Evolutionary conservation across 2,888 invertebrate genomes (phyloP).

Genomic region (Sympetrum striolatum): DNA sequence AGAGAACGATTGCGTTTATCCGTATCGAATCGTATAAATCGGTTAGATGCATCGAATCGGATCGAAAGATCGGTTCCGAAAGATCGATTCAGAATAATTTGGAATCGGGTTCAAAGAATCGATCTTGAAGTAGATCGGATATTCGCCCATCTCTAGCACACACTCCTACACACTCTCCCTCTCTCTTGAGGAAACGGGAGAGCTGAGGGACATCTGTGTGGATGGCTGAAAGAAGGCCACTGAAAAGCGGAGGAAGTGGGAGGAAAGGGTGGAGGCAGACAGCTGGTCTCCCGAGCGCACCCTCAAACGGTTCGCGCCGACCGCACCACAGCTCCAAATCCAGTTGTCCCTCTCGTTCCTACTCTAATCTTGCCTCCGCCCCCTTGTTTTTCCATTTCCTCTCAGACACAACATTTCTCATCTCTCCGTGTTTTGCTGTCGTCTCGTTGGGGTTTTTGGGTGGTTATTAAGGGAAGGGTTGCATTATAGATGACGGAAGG

Average conservation of each 20-base stretch:
- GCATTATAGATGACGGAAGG: no score
- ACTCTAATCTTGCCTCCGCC: neutral
- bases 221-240: neutral
- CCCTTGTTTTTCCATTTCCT: neutral
- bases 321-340: neutral
- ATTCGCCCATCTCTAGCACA: no score
- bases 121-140: no score
- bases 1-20: no score
- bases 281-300: neutral
- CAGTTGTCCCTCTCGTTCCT: neutral
- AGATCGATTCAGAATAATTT: no score
- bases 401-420: neutral
- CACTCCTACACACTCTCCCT: neutral
- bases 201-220: neutral
- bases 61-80: no score
- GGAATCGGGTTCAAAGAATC: no score
- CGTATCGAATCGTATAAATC: no score
- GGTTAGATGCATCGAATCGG: no score
- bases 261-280: neutral
- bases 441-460: no score
- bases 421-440: no score
- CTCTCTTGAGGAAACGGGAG: neutral
- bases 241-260: neutral
- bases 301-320: neutral
- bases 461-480: no score